Conservation (phyloP, 1,140 invertebrate species). For the Galendromus occidentalis region DNA sequence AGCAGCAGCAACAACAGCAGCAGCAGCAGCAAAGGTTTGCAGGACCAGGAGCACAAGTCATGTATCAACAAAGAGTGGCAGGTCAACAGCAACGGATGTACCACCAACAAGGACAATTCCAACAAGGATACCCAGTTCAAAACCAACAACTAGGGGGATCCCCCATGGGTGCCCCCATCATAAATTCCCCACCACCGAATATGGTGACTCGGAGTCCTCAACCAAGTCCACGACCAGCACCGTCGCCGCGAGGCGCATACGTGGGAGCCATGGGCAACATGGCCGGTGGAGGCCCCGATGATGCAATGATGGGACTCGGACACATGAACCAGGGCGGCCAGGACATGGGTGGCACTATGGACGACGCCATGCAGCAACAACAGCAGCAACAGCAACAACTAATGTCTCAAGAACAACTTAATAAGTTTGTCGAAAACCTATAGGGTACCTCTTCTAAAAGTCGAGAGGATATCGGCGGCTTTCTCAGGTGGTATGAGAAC, state of each 20-base stretch:
- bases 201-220: conserved; percentile 9
- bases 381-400: conserved; percentile 8
- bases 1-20: neutral
- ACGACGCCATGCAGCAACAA: conserved; percentile 2
- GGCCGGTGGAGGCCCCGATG: neutral
- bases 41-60: neutral
- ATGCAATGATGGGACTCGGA: neutral
- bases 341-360: neutral
- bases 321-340: neutral
- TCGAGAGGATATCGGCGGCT: too few relatives aligned
- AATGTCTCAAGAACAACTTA: neutral
- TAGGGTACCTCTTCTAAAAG: neutral
- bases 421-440: conserved; percentile 9
- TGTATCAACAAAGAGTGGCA: neutral
- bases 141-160: neutral
- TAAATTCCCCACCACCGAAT: neutral
- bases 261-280: neutral
- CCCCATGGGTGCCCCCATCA: conserved; percentile 1
- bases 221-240: neutral
- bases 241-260: neutral
- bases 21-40: neutral
- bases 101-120: neutral
- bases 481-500: too few relatives aligned
- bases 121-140: neutral
- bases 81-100: conserved; percentile 8